These are phyloP conservation scores for Euclidia mi DNA, from an alignment of 2,888 invertebrate species.

Conservation along the genomic window DNA sequence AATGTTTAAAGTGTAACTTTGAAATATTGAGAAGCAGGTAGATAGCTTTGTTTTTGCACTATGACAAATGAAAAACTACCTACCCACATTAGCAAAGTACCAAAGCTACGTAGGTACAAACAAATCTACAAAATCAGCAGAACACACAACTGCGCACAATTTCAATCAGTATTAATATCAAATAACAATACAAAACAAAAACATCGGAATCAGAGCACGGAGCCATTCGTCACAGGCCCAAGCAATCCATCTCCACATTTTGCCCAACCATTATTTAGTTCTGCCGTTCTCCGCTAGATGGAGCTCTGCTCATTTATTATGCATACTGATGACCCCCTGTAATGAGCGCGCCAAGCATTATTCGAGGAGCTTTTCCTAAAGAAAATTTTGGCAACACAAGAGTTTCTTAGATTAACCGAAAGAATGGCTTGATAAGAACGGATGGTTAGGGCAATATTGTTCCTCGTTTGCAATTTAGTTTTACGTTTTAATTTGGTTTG, in stretches of 20 bases:
- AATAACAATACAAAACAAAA: slow-evolving; percentile 53
- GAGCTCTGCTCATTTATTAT: slow-evolving; percentile 92
- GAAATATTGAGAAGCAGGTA: no score
- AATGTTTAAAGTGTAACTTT: no score
- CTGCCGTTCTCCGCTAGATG: slow-evolving; percentile 79
- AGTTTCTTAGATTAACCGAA: slow-evolving; percentile 74
- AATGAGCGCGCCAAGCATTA: slow-evolving; percentile 87
- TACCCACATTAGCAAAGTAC: no score
- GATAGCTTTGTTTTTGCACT: no score
- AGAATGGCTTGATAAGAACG: slow-evolving; percentile 76
- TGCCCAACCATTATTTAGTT: slow-evolving; percentile 73
- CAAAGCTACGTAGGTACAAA: no score
- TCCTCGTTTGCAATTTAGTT: slow-evolving; percentile 52
- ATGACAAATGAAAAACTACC: no score
- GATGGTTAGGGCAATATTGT: slow-evolving; percentile 48
- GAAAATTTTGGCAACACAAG: slow-evolving; percentile 78
- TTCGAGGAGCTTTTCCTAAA: slow-evolving; percentile 74
- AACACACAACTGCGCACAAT: slow-evolving; percentile 17
- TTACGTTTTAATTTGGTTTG: slow-evolving; percentile 47
- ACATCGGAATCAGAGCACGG: slow-evolving; percentile 43
- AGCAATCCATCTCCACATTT: slow-evolving; percentile 74
- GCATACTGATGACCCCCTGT: slow-evolving; percentile 94
- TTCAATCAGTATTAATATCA: slow-evolving; percentile 45
- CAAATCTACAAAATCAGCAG: background rate
- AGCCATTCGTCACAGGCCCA: slow-evolving; percentile 65